Evolutionary conservation across 2,113 vertebrate species (phyloP).

Genomic region (Cyprinodon tularosa): DNA sequence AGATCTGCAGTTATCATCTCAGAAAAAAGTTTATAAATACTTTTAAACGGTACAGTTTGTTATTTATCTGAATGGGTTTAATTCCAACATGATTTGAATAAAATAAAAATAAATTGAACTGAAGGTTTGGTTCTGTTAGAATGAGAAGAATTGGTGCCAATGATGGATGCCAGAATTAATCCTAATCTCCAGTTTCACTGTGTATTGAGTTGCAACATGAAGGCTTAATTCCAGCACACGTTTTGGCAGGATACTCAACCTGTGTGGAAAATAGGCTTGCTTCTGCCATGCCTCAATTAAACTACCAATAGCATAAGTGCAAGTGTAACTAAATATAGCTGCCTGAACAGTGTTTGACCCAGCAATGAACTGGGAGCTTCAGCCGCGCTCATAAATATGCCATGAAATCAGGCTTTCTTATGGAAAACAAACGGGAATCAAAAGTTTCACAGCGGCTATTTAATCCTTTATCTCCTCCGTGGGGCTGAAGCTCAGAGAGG

Average conservation of each 20-base stretch:
- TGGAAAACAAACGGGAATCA: slow-evolving; percentile 23
- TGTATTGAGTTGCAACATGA: slow-evolving; percentile 38
- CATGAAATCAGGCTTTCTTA: slow-evolving; percentile 27
- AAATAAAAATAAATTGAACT: neutral
- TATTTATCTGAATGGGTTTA: neutral
- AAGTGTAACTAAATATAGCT: slow-evolving; percentile 67
- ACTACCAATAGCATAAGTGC: slow-evolving; percentile 61
- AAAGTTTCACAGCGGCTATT: slow-evolving; percentile 11
- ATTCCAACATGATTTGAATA: neutral
- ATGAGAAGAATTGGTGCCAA: slow-evolving; percentile 37
- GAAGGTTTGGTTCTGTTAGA: neutral
- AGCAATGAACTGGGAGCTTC: slow-evolving; percentile 23
- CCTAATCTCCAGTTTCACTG: slow-evolving; percentile 50
- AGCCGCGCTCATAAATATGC: slow-evolving; percentile 36
- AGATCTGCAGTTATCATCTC: too few species aligned
- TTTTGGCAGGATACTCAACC: slow-evolving; percentile 47
- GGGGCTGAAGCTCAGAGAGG: neutral
- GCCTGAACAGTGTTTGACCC: slow-evolving; percentile 58
- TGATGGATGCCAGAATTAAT: slow-evolving; percentile 40
- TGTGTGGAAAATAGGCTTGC: slow-evolving; percentile 55
- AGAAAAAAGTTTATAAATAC: too few species aligned
- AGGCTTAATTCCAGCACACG: slow-evolving; percentile 22
- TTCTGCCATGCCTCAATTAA: slow-evolving; percentile 65
- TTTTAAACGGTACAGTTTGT: neutral
- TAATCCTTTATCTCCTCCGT: slow-evolving; percentile 3